Percentiles rank a stretch among this genome's conserved stretches.
These are phyloP conservation scores for Daktulosphaira vitifoliae DNA, from an alignment of 1,140 invertebrate species.

Conservation along the genomic window DNA sequence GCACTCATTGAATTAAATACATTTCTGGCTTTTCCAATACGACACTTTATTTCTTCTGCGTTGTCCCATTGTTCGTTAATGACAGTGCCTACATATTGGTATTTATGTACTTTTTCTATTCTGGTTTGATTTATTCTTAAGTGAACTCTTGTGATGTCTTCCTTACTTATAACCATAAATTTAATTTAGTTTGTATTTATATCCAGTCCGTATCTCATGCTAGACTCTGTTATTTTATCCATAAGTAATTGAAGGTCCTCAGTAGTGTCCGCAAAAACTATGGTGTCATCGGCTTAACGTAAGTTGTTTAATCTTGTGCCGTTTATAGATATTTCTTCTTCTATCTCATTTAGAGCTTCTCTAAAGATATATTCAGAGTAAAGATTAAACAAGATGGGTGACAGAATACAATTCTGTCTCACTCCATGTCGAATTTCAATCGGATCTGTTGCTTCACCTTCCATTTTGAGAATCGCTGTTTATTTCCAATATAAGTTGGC, in stretches of 20 bases:
- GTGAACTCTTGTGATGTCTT: background rate
- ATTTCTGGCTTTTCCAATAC: slow-evolving; percentile 17
- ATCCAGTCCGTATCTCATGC: slow-evolving; percentile 11
- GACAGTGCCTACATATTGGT: slow-evolving; percentile 17
- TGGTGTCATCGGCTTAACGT: slow-evolving; percentile 33
- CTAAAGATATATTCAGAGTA: slow-evolving; percentile 37
- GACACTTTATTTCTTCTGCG: slow-evolving; percentile 5
- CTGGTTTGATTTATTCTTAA: background rate
- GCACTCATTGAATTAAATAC: background rate
- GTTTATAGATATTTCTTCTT: slow-evolving; percentile 24
- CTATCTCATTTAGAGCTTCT: slow-evolving; percentile 22
- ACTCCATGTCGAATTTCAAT: slow-evolving; percentile 36
- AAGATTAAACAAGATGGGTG: slow-evolving; percentile 41
- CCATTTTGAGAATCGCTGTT: slow-evolving; percentile 22
- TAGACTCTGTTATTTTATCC: background rate
- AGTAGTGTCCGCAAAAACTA: slow-evolving; percentile 21
- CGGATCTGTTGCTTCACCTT: slow-evolving; percentile 18
- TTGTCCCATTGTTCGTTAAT: slow-evolving; percentile 15
- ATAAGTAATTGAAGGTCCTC: slow-evolving; percentile 3
- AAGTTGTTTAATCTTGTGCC: slow-evolving; percentile 30
- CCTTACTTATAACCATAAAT: slow-evolving; percentile 10
- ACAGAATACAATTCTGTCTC: slow-evolving; percentile 40
- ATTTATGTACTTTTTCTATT: slow-evolving; percentile 14
- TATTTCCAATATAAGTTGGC: slow-evolving; percentile 34
- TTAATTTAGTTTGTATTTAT: slow-evolving; percentile 31